Base-by-base conservation (phyloP, 2,888 invertebrate species). In the Caenorhabditis japonica region DNA sequence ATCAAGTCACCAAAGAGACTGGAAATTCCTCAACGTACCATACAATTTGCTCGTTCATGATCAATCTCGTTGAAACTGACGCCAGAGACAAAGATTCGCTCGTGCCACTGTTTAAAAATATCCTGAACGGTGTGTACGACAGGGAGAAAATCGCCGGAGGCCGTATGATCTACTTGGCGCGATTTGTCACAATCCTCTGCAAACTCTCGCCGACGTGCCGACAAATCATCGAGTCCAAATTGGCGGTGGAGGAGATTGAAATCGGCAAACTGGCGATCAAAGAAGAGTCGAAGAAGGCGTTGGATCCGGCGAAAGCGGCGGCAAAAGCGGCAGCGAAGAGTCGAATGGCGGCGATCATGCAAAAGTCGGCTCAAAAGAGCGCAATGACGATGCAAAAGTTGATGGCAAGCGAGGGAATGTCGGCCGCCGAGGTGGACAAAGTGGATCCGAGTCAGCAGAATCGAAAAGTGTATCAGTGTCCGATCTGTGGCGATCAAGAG, bases 401-500 rank as follows among this genome's bases (percentile, higher is more conserved):
- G 61, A 80, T 83, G 80, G 76, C 51, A 8, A 53, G 23, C 3
- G 84, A 84, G 62, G 78, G 81, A 15, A 64, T 84, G 52, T 70
- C 76, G 7, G 76, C 78, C 17, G 69, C 66, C 10, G 81, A 83
- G 38, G 74, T 83, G 43, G 81, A 80, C 21, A 58, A 60, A 4
- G 72, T 79, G 64, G 80, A 83, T 53, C 77, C 79, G 8, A 71
- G 59, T 36, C 73, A 78, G 47, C 58, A 56, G 34, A 39, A 75
- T 33, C 70, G 72, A 10, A 33, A 56, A 15, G 55, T 77, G 21
- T 84, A 83, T 64, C 80, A 84, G 51, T 84, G 84, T 58, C 81
- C 84, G 38, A 84, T 84, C 47, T 84, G 84, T 60, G 79, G 81
- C 7, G 82, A 81, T 39, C 23, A 41, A 10, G 73, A 80, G 23